Evolutionary conservation across 2,888 invertebrate genomes (phyloP), one percentile per base, ranked within the genome.

Genomic region (Drosophila greeni): DNA sequence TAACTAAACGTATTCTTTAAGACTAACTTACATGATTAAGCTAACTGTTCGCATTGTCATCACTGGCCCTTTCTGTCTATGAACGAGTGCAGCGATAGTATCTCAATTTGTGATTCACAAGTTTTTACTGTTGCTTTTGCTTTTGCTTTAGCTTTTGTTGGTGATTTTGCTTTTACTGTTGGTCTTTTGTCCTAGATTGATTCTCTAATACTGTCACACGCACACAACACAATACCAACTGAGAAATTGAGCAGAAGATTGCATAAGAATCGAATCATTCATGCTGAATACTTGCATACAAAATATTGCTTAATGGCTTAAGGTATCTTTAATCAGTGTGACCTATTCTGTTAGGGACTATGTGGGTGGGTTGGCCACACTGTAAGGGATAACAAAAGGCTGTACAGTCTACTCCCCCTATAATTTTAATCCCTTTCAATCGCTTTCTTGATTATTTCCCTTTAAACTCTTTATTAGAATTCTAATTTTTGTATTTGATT

Each of bases 21-120:
- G 56, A 70, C 51, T 70, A 69, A 62, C 64, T 70, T 62, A 70
- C 14, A 12, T 42, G 54, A 56, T 67, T 65, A 54, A 36, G 40
- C 51, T 52, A 62, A 42, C 39, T 36, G 31, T 43, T 52, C 24
- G 33, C 37, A 29, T 36, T 52, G n/a, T n/a, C 26, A 18, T 37
- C 31, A 7, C 26, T 43, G 43, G 29, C 31, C 48, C 48, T 48
- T n/a, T 29, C 14, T 49, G 36, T 8, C 48, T 18, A 14, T 18
- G 12, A n/a, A 54, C 24, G 18, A 51, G 45, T 23, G 20, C 45
- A 16, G 31, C 20, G 52, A 51, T 54, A 54, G 51, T 34, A 26
- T 26, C 54, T 33, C 8, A 18, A 55, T 52, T n/a, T 53, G 18
- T 7, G 55, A 24, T 34, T 48, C 54, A 54, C 24, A 33, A 54